Percentiles rank a stretch among this genome's conserved stretches.
phyloP scores from a whole-genome alignment of 2,888 invertebrate species.

The Odontomyia ornata region DNA sequence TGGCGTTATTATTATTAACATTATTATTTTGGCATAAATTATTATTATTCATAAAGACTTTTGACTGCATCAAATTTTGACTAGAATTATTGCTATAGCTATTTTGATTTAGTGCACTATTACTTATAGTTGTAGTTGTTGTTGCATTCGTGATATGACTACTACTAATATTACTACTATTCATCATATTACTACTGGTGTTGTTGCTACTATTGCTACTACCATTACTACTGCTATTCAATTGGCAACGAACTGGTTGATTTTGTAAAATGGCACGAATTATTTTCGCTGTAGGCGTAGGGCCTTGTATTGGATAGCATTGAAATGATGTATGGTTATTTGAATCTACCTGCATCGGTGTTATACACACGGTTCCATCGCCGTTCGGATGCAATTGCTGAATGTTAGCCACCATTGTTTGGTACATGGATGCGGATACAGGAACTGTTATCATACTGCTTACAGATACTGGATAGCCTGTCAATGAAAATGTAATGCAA shows the following conservation, averaged over 20 bases:
- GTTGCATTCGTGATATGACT: slow-evolving; percentile 23
- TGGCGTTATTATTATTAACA: not conserved
- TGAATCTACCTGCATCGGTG: slow-evolving; percentile 81
- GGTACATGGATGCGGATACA: slow-evolving; percentile 94
- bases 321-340: slow-evolving; percentile 54
- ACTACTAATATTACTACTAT: slow-evolving; percentile 43
- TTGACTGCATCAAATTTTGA: slow-evolving; percentile 43
- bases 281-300: slow-evolving; percentile 44
- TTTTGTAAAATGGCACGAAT: slow-evolving; percentile 51
- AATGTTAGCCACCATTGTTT: slow-evolving; percentile 93
- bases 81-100: slow-evolving; percentile 44
- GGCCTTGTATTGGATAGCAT: slow-evolving; percentile 53
- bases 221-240: slow-evolving; percentile 55
- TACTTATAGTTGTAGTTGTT: slow-evolving; percentile 36
- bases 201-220: slow-evolving; percentile 41
- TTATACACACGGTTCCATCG: slow-evolving; percentile 84
- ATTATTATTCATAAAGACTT: slow-evolving; percentile 35
- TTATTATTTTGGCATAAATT: slow-evolving; percentile 39
- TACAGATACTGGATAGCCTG: slow-evolving; percentile 77
- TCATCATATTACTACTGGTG: slow-evolving; percentile 39
- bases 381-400: slow-evolving; percentile 76
- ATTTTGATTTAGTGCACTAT: slow-evolving; percentile 39
- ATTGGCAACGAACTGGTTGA: slow-evolving; percentile 56
- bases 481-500: slow-evolving; percentile 30
- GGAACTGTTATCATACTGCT: slow-evolving; percentile 96